Percentiles rank a stretch among this genome's conserved stretches.
Evolutionary conservation across 1,140 invertebrate species (phyloP).

Genomic region (Eueides isabella): DNA sequence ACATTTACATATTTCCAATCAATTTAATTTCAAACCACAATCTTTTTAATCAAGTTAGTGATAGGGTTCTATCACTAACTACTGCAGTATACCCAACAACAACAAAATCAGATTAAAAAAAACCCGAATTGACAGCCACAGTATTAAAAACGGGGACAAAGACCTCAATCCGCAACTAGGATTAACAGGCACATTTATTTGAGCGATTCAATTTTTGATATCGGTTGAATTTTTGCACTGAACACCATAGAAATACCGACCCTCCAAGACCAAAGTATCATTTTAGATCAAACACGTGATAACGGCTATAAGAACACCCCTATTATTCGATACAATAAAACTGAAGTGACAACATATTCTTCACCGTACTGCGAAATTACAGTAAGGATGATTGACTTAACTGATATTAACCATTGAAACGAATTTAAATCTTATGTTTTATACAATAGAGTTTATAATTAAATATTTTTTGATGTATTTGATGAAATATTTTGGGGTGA

Average conservation of each 20-base stretch:
- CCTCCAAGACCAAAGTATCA: conserved; percentile 71
- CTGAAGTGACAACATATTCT: conserved; percentile 81
- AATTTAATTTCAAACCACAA: no score
- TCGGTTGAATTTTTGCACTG: conserved; percentile 51
- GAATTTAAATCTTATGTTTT: conserved; percentile 42
- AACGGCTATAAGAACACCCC: conserved; percentile 80
- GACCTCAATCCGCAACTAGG: conserved; percentile 45
- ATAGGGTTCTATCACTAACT: no score
- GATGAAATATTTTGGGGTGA: conserved; percentile 65
- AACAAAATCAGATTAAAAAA: background rate
- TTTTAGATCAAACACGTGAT: conserved; percentile 82
- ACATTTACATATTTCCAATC: no score
- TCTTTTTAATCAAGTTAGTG: no score
- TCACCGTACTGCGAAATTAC: conserved; percentile 74
- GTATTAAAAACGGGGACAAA: conserved; percentile 50
- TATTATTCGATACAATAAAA: conserved; percentile 82
- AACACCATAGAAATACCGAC: conserved; percentile 56
- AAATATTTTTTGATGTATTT: conserved; percentile 33
- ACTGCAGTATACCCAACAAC: background rate
- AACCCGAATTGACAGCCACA: conserved; percentile 21
- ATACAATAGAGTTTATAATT: conserved; percentile 41
- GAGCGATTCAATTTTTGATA: conserved; percentile 59
- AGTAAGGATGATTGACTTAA: conserved; percentile 58
- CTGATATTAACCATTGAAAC: conserved; percentile 33
- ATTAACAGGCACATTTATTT: conserved; percentile 53